These are phyloP conservation scores for Eupithecia vulgata DNA, from an alignment of 2,888 invertebrate genomes.

Conservation along the genomic window DNA sequence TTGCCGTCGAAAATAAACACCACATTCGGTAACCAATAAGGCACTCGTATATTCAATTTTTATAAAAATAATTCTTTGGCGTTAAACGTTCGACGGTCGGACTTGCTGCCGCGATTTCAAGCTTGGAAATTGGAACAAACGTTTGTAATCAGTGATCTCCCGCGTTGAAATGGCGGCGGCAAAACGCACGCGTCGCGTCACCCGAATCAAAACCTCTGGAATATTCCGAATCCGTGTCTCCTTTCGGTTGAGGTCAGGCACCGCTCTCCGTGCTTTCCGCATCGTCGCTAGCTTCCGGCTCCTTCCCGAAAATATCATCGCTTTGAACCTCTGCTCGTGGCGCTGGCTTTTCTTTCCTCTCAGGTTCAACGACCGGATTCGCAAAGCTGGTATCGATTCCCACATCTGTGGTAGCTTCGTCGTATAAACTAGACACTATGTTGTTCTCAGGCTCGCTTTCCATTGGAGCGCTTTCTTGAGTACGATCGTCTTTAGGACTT, in stretches of 20 bases:
- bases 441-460: conserved; percentile 25
- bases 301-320: conserved; percentile 60
- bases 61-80: conserved; percentile 80
- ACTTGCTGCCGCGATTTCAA: conserved; percentile 34
- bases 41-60: conserved; percentile 81
- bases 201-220: conserved; percentile 81
- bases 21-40: conserved; percentile 79
- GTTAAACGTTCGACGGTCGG: conserved; percentile 56
- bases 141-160: conserved; percentile 8
- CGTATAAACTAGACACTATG: conserved; percentile 55
- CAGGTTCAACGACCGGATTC: conserved; percentile 13
- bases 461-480: conserved; percentile 1
- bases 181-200: conserved; percentile 56
- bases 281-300: conserved; percentile 32
- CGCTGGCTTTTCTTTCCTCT: conserved; percentile 21
- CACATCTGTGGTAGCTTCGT: conserved; percentile 53
- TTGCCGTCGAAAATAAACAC: conserved; percentile 76
- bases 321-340: conserved; percentile 34
- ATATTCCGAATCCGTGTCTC: conserved; percentile 70
- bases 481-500: conserved; percentile 7
- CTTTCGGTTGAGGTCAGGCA: conserved; percentile 67
- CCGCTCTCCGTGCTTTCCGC: conserved; percentile 56
- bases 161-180: conserved; percentile 28
- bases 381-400: conserved; percentile 68
- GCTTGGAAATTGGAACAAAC: not conserved